Evolutionary conservation across 2,888 invertebrate genomes (phyloP), one percentile per base, ranked within the genome.

Genomic region (Orchesella flavescens): DNA sequence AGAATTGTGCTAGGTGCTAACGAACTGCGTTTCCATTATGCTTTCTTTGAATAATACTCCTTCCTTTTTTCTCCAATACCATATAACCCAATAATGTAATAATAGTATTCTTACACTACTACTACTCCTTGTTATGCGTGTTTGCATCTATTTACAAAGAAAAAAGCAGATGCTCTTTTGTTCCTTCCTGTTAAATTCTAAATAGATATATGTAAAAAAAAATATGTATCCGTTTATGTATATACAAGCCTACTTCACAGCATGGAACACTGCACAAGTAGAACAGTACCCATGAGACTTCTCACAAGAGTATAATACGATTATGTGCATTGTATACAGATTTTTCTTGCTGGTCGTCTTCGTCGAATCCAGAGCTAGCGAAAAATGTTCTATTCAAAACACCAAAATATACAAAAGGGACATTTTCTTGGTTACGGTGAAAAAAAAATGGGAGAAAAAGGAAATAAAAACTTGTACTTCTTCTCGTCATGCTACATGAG

Each of bases 241-340:
- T 1, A 9, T 66, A 49, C 5, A 23, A 77, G 7, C 57, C 15
- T 74, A 59, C 66, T 49, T 46, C 57, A 59, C 72, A 49, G 34
- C 73, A 83, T 83, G 83, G 83, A 83, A 83, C 77, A 69, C 43
- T 73, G 83, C 77, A 78, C 83, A 83, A 83, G 65, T 83, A 77
- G 83, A 78, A 83, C 83, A 83, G 83, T 71, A 76, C 83, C 83
- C 83, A 53, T 57, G 53, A 72, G 83, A 83, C 46, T 77, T 73
- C 63, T 65, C 68, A 43, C 71, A 68, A n/a, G n/a, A 83, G 76
- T 63, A 76, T 83, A 83, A 83, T 83, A 77, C 83, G 83, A 83
- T 83, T 83, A 83, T 76, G 83, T 78, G 83, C 77, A 83, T 78
- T 57, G 71, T 83, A 55, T 83, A 77, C 77, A 68, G 77, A 71